Percentiles rank a stretch among this genome's conserved stretches.
phyloP scores from a whole-genome alignment of 2,797 vertebrate species.

The Dipus sagitta region DNA sequence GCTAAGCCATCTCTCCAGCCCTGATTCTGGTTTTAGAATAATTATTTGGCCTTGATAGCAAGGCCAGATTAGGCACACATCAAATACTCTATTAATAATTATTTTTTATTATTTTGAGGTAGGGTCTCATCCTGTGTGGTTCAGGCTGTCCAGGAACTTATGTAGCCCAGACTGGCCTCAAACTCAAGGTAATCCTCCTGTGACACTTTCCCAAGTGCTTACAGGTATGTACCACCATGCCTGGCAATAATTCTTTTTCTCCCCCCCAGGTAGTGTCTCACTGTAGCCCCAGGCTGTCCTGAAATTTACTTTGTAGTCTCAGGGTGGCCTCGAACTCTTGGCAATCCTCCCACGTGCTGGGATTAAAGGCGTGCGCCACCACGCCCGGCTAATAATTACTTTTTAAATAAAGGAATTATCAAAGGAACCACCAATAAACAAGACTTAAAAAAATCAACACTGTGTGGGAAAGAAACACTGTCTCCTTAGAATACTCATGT shows the following conservation, averaged over 20 bases:
- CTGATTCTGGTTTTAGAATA: neutral
- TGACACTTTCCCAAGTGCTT: neutral
- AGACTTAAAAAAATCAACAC: neutral
- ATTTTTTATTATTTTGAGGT: neutral
- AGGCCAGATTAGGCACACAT: neutral
- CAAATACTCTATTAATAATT: neutral
- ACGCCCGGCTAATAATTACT: neutral
- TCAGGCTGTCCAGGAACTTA: neutral
- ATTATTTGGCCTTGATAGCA: neutral
- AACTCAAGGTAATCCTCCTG: neutral
- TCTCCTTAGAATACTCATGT: slow-evolving; percentile 7
- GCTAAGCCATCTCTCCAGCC: no score
- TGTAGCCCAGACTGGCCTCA: neutral
- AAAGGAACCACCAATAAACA: slow-evolving; percentile 28
- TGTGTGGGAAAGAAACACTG: neutral
- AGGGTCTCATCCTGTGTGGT: neutral
- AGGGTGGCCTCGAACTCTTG: no score
- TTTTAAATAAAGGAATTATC: slow-evolving; percentile 38
- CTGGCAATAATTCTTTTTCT: slow-evolving; percentile 11
- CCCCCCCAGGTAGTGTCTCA: no score
- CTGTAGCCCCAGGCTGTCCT: no score
- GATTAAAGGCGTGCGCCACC: no score
- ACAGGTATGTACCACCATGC: neutral
- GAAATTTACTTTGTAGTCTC: no score
- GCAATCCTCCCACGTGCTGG: no score